These are phyloP conservation scores for Colaptes auratus DNA, from an alignment of 2,113 vertebrate species.

Conservation along the genomic window DNA sequence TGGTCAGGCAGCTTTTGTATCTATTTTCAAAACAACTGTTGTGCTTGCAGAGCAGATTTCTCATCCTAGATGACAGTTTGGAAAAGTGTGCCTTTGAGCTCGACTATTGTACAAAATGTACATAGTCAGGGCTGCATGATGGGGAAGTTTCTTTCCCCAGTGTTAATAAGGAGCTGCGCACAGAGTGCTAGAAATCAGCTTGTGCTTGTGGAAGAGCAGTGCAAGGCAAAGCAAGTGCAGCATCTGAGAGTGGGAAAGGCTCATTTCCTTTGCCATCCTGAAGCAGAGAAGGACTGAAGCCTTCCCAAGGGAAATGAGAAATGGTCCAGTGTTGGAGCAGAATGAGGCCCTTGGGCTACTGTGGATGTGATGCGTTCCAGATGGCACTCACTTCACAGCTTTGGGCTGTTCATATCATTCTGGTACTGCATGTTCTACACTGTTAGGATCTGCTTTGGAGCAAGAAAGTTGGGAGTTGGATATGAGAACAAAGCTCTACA, in stretches of 20 bases:
- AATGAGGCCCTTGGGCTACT: background rate
- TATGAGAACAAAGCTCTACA: background rate
- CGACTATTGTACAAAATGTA: background rate
- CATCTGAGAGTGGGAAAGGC: background rate
- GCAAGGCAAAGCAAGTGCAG: background rate
- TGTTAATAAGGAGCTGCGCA: background rate
- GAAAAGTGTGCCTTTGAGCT: background rate
- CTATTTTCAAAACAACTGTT: background rate
- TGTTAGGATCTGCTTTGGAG: background rate
- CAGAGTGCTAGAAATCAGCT: background rate
- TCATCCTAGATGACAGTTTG: background rate
- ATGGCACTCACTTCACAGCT: background rate
- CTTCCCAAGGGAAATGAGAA: background rate
- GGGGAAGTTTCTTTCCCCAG: background rate
- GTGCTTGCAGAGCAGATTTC: background rate
- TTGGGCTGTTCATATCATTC: background rate
- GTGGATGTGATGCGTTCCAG: background rate
- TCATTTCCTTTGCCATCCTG: fast-evolving
- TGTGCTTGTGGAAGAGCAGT: background rate
- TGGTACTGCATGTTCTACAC: background rate
- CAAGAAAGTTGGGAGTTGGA: background rate
- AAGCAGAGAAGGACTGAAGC: background rate
- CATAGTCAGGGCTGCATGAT: background rate
- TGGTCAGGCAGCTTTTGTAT: background rate
- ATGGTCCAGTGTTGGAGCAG: background rate